phyloP scores from a whole-genome alignment of 2,888 invertebrate species.

The Synergus gifuensis region DNA sequence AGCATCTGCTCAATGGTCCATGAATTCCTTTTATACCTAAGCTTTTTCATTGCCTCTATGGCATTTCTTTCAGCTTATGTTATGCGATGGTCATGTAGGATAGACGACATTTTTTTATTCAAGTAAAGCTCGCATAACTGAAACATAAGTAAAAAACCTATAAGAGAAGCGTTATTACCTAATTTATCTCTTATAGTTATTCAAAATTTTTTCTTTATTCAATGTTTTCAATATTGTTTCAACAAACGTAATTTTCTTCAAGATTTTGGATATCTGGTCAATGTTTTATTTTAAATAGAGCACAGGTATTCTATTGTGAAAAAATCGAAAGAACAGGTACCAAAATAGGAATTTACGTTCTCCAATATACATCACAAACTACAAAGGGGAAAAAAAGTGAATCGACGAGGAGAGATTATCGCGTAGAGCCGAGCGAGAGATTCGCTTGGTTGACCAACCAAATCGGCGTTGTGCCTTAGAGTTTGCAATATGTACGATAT shows the following conservation, averaged over 20 bases:
- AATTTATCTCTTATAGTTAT: too few species aligned
- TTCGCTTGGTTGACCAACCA: constrained; percentile 49
- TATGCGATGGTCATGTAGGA: neutral
- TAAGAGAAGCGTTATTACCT: too few species aligned
- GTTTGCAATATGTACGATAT: neutral
- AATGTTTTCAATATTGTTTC: neutral
- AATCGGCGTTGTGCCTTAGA: constrained; percentile 6
- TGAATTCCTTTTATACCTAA: neutral
- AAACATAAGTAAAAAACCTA: neutral
- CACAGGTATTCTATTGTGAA: neutral
- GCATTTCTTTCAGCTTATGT: neutral
- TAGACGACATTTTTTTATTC: neutral
- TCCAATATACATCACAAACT: neutral
- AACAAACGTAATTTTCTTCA: neutral
- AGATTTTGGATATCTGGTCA: neutral
- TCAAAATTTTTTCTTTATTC: too few species aligned
- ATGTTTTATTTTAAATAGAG: neutral
- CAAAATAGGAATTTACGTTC: neutral
- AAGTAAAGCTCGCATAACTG: neutral
- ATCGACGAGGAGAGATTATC: neutral
- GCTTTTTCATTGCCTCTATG: neutral
- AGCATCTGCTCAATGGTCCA: neutral
- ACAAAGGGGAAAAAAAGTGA: neutral
- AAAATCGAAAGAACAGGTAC: neutral
- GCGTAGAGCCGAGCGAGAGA: constrained; percentile 43